Percentiles rank a stretch among this genome's conserved stretches.
These are phyloP conservation scores for Esperia sulphurella DNA, from an alignment of 2,888 invertebrate genomes.

Conservation along the genomic window DNA sequence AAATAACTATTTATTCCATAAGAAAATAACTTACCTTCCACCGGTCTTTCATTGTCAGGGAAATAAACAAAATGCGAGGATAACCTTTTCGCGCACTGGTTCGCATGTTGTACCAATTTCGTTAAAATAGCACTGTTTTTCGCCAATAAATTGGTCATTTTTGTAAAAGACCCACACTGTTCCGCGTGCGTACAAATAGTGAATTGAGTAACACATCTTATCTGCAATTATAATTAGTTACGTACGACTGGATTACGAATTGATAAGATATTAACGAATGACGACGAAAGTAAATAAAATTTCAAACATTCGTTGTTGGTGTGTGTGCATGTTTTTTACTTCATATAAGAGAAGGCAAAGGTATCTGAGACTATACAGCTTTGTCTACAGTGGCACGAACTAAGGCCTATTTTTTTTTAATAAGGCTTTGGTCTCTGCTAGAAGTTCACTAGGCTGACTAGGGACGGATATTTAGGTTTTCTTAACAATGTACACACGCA, in stretches of 20 bases:
- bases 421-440: too few relatives aligned
- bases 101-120: slow-evolving; percentile 52
- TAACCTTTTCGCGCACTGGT: slow-evolving; percentile 47
- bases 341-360: too few relatives aligned
- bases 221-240: slow-evolving; percentile 68
- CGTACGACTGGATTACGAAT: slow-evolving; percentile 40
- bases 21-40: slow-evolving; percentile 55
- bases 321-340: too few relatives aligned
- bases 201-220: slow-evolving; percentile 59
- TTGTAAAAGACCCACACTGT: slow-evolving; percentile 18
- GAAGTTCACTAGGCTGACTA: too few relatives aligned
- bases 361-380: too few relatives aligned
- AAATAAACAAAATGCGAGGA: slow-evolving; percentile 81
- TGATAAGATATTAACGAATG: slow-evolving; percentile 15
- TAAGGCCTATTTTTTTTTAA: too few relatives aligned
- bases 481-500: too few relatives aligned
- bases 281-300: background rate
- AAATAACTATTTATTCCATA: too few relatives aligned
- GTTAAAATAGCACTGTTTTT: slow-evolving; percentile 40
- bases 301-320: background rate
- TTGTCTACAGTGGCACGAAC: too few relatives aligned
- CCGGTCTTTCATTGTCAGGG: slow-evolving; percentile 74
- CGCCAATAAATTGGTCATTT: slow-evolving; percentile 49
- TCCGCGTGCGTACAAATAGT: slow-evolving; percentile 27
- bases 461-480: too few relatives aligned